These are phyloP conservation scores for Pyralis farinalis DNA, from an alignment of 2,888 invertebrate genomes.

Conservation along the genomic window DNA sequence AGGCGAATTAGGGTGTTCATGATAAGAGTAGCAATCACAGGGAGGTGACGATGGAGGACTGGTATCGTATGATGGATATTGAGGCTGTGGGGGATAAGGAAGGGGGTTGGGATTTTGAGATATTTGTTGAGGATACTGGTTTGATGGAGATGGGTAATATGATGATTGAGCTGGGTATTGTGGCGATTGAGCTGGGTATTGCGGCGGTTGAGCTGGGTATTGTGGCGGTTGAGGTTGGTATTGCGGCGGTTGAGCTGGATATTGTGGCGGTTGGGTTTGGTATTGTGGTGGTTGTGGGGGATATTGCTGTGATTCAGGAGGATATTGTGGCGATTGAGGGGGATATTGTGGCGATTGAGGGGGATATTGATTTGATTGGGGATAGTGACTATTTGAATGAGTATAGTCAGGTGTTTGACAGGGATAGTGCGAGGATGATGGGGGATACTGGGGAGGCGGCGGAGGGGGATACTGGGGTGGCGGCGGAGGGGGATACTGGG, in stretches of 20 bases:
- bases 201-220: conserved; percentile 19
- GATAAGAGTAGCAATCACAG: conserved; percentile 13
- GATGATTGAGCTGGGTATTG: conserved; percentile 15
- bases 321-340: conserved; percentile 9
- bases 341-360: background rate
- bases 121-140: conserved; percentile 18
- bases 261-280: conserved; percentile 8
- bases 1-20: conserved; percentile 15
- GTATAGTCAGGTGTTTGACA: background rate
- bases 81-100: too few species aligned
- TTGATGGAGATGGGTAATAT: conserved; percentile 6
- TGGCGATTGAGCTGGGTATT: conserved; percentile 15
- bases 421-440: background rate
- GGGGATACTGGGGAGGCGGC: background rate
- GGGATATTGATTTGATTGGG: background rate
- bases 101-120: background rate
- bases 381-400: too few species aligned
- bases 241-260: conserved; percentile 15
- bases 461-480: conserved; percentile 10
- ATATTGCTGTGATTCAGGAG: conserved; percentile 5
- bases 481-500: conserved; percentile 1
- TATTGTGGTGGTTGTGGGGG: conserved; percentile 13
- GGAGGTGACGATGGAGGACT: conserved; percentile 13
- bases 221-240: conserved; percentile 12
- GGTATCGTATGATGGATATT: conserved; percentile 1